These are phyloP conservation scores for Sula dactylatra DNA, from an alignment of 2,113 vertebrate genomes.

Conservation along the genomic window DNA sequence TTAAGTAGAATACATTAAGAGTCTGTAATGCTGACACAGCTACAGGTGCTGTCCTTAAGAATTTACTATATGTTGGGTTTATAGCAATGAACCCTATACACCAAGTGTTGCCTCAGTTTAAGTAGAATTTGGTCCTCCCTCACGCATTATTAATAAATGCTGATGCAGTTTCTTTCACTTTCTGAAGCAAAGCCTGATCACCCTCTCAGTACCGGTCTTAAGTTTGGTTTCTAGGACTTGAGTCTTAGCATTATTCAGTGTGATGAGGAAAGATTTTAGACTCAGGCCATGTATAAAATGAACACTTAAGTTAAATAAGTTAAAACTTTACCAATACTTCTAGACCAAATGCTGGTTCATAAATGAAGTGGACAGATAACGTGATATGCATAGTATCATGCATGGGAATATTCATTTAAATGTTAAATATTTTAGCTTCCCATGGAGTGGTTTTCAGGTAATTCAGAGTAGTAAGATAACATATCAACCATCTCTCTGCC, in stretches of 20 bases:
- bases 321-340: neutral
- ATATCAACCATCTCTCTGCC: neutral
- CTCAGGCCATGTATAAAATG: neutral
- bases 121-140: neutral
- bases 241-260: neutral
- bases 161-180: neutral
- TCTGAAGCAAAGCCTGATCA: neutral
- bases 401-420: slow-evolving; percentile 54
- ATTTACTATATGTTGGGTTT: neutral
- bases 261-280: neutral
- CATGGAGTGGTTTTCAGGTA: slow-evolving; percentile 12
- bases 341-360: neutral
- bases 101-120: neutral
- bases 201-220: neutral
- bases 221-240: neutral
- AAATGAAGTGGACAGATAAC: neutral
- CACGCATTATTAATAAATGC: neutral
- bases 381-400: neutral
- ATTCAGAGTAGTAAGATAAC: neutral
- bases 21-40: neutral
- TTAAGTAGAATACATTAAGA: neutral
- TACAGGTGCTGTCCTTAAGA: too few species aligned
- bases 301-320: neutral
- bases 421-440: slow-evolving; percentile 55
- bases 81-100: neutral